phyloP scores from a whole-genome alignment of 2,113 vertebrate species.

The Symphodus melops region DNA sequence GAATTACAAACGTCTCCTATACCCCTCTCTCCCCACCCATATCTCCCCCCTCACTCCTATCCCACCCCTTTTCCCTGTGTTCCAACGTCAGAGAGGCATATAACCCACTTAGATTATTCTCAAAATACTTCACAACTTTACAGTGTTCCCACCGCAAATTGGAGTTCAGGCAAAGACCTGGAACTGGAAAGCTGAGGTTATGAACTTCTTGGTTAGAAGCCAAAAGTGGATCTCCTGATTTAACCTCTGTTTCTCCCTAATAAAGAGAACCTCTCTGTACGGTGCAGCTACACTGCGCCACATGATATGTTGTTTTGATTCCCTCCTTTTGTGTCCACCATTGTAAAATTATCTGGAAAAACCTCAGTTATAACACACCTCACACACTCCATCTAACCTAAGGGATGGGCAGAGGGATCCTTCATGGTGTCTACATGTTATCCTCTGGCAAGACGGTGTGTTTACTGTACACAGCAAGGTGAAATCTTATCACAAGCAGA shows the following conservation, averaged over 20 bases:
- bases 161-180: constrained; percentile 57
- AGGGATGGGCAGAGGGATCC: constrained; percentile 25
- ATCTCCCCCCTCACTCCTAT: constrained; percentile 49
- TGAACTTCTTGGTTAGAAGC: constrained; percentile 61
- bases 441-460: constrained; percentile 38
- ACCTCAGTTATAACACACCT: neutral
- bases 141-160: constrained; percentile 64
- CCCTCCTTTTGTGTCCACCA: neutral
- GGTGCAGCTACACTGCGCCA: constrained; percentile 23
- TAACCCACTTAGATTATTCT: constrained; percentile 82
- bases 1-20: constrained; percentile 81
- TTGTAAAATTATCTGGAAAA: constrained; percentile 17
- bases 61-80: constrained; percentile 66
- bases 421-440: constrained; percentile 29
- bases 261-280: neutral
- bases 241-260: constrained; percentile 42
- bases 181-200: constrained; percentile 65
- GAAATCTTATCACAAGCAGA: constrained; percentile 53
- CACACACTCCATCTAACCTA: constrained; percentile 22
- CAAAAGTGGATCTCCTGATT: constrained; percentile 36
- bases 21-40: constrained; percentile 30
- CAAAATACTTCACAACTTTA: constrained; percentile 78
- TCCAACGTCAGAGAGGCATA: constrained; percentile 70
- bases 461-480: constrained; percentile 44
- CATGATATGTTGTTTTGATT: neutral